A percentile compares a stretch with the other conserved stretches of the same genome.
Conservation (phyloP, 2,113 vertebrate genomes). For the Ahaetulla prasina region DNA sequence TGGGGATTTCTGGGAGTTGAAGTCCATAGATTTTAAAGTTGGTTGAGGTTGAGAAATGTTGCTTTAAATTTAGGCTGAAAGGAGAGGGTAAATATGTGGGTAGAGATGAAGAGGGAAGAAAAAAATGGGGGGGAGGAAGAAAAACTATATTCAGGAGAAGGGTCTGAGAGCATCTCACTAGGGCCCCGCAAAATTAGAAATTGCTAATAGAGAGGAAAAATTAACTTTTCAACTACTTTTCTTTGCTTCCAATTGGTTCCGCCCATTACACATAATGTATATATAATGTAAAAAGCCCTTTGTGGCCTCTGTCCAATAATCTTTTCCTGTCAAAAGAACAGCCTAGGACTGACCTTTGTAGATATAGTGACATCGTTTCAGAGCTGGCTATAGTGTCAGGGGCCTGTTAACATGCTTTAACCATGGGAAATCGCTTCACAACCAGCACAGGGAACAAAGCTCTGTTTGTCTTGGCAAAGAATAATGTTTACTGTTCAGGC, state of each 20-base stretch:
- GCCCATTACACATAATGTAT: accelerated
- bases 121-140: too few relatives aligned
- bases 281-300: neutral
- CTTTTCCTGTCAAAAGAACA: neutral
- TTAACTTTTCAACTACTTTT: neutral
- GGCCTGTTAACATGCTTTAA: neutral
- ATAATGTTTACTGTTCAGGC: constrained; percentile 42
- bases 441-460: neutral
- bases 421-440: neutral
- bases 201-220: neutral
- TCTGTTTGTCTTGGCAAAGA: constrained; percentile 28
- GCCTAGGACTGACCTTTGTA: neutral
- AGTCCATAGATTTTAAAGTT: neutral
- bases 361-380: accelerated
- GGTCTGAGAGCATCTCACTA: neutral
- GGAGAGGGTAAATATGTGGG: neutral
- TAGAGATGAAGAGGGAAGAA: neutral
- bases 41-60: neutral
- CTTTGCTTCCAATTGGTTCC: neutral
- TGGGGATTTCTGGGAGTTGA: neutral
- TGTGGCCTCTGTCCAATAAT: neutral
- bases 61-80: neutral
- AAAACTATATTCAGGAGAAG: neutral
- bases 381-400: accelerated
- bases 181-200: neutral